Percentiles rank a stretch among this genome's conserved stretches.
Evolutionary conservation across 2,888 invertebrate genomes (phyloP).

Genomic region (Barypeithes pellucidus): DNA sequence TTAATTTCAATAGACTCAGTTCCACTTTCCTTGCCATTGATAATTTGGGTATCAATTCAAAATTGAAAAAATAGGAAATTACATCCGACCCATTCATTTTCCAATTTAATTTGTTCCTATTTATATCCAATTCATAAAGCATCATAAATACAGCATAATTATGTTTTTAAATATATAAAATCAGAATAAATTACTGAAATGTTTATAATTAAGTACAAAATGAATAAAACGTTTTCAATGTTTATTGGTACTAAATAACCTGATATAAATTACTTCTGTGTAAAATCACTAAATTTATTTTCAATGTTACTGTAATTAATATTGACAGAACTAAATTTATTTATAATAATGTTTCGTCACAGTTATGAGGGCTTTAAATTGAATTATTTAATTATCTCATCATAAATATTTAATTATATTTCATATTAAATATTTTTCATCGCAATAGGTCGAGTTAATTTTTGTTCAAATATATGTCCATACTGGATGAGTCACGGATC

Average conservation of each 20-base stretch:
- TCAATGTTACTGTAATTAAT: constrained; percentile 4
- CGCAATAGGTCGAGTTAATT: no score
- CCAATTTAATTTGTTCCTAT: constrained; percentile 10
- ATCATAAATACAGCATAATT: not conserved
- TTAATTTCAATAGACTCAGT: no score
- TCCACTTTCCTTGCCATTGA: no score
- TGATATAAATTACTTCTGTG: constrained; percentile 2
- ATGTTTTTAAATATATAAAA: not conserved
- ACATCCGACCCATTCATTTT: not conserved
- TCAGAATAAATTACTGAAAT: constrained; percentile 6
- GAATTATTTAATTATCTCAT: not conserved
- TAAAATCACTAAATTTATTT: constrained; percentile 22
- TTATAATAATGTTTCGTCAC: not conserved
- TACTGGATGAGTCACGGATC: no score
- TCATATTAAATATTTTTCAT: no score
- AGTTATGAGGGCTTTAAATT: not conserved
- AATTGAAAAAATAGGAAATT: no score
- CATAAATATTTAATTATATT: not conserved
- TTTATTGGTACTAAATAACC: constrained; percentile 9
- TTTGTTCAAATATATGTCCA: no score
- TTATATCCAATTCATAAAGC: not conserved
- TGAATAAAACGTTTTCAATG: constrained; percentile 13
- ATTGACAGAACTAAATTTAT: constrained; percentile 13
- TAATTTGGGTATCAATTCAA: no score
- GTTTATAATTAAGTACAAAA: constrained; percentile 6